A percentile compares a stretch with the other conserved stretches of the same genome.
Evolutionary conservation across 1,140 invertebrate genomes (phyloP).

Genomic region (Calliopsis andreniformis): DNA sequence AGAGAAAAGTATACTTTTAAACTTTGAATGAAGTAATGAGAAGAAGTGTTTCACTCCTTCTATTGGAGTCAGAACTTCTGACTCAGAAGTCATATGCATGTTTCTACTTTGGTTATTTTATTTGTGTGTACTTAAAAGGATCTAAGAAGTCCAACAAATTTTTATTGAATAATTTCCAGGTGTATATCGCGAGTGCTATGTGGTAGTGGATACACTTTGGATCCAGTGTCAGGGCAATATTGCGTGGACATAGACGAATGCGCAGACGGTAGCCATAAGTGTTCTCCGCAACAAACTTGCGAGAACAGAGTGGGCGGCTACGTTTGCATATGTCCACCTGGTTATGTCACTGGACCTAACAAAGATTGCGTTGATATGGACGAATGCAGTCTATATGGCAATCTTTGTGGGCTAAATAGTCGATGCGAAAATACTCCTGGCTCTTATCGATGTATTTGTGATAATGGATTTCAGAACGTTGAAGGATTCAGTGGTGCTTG

Average conservation of each 20-base stretch:
- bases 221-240: constrained; percentile 57
- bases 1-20: too few relatives aligned
- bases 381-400: constrained; percentile 83
- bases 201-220: constrained; percentile 88
- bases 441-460: constrained; percentile 84
- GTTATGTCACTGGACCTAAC: constrained; percentile 65
- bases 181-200: constrained; percentile 86
- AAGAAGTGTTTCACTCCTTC: too few relatives aligned
- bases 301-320: constrained; percentile 89
- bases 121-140: too few relatives aligned
- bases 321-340: constrained; percentile 87
- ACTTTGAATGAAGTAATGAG: too few relatives aligned
- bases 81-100: background rate
- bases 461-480: constrained; percentile 86
- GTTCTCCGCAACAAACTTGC: constrained; percentile 87
- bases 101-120: too few relatives aligned
- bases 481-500: constrained; percentile 80
- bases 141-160: background rate
- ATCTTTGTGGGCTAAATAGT: constrained; percentile 72
- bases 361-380: constrained; percentile 84
- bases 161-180: constrained; percentile 35
- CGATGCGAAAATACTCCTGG: constrained; percentile 84
- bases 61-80: too few relatives aligned
- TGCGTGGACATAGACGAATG: constrained; percentile 89
- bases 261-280: constrained; percentile 84